phyloP scores from a whole-genome alignment of 92 coral and sea anemone species.

The Pocillopora meandrina region DNA sequence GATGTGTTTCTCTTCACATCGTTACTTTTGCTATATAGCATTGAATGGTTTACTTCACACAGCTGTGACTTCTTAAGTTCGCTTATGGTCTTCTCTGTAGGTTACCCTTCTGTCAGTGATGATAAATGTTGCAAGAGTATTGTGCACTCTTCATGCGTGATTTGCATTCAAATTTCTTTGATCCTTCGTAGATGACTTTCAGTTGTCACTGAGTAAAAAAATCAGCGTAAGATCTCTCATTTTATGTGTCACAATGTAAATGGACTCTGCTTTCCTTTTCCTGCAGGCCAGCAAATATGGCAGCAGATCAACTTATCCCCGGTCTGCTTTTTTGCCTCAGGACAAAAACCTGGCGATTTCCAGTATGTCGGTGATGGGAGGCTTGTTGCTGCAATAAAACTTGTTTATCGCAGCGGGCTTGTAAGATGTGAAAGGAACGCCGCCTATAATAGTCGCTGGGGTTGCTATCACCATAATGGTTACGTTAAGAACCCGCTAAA shows the following conservation, averaged over 20 bases:
- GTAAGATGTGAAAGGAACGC: constrained; percentile 45
- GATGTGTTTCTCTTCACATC: too few relatives aligned
- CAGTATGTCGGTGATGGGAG: constrained; percentile 15
- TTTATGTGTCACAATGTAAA: background rate
- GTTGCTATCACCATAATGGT: constrained; percentile 51
- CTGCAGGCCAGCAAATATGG: constrained; percentile 53
- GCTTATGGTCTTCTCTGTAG: too few relatives aligned
- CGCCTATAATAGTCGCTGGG: constrained; percentile 64
- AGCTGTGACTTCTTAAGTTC: too few relatives aligned
- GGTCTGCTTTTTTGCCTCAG: constrained; percentile 61
- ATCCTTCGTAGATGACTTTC: too few relatives aligned
- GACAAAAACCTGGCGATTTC: constrained; percentile 47
- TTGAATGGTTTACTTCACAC: too few relatives aligned
- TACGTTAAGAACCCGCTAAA: constrained; percentile 50
- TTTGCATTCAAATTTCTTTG: too few relatives aligned
- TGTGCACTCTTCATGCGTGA: too few relatives aligned
- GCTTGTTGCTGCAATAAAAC: constrained; percentile 62
- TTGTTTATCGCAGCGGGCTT: constrained; percentile 44
- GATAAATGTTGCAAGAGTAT: too few relatives aligned
- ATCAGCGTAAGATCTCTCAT: background rate
- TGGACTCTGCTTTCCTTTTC: constrained; percentile 11
- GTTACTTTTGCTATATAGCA: too few relatives aligned
- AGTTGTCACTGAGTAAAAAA: too few relatives aligned
- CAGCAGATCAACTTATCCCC: constrained; percentile 48
- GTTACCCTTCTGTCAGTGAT: too few relatives aligned